Conservation (phyloP, 2,113 vertebrate species). For the Dicrurus megarhynchus region DNA sequence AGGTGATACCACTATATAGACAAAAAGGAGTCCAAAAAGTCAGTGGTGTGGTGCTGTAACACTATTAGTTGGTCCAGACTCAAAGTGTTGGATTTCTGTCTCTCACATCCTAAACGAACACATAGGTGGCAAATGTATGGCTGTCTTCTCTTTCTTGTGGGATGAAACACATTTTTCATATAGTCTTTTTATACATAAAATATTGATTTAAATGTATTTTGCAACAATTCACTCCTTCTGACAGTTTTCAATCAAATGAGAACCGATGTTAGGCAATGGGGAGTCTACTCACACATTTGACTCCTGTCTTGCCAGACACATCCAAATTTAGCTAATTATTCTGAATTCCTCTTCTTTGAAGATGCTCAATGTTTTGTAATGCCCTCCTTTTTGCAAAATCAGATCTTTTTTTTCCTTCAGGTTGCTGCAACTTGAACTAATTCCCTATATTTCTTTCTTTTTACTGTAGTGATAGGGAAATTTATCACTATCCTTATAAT, state of each 20-base stretch:
- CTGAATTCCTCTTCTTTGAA: background rate
- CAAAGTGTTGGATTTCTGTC: background rate
- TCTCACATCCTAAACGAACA: background rate
- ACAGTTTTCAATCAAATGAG: background rate
- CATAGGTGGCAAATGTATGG: background rate
- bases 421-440: background rate
- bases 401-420: background rate
- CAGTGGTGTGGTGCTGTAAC: accelerated
- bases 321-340: background rate
- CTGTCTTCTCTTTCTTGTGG: background rate
- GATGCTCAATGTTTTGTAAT: background rate
- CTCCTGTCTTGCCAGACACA: background rate
- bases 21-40: background rate
- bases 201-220: background rate
- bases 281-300: background rate
- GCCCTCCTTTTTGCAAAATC: background rate
- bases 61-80: background rate
- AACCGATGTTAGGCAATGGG: background rate
- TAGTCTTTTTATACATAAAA: background rate
- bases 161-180: background rate
- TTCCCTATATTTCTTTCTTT: background rate
- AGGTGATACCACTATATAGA: background rate
- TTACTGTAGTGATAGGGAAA: background rate
- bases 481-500: background rate
- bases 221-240: background rate